Evolutionary conservation across 37 sponge, comb jelly and placozoan genomes (phyloP).

Genomic region (Diacarnus erythraeanus): DNA sequence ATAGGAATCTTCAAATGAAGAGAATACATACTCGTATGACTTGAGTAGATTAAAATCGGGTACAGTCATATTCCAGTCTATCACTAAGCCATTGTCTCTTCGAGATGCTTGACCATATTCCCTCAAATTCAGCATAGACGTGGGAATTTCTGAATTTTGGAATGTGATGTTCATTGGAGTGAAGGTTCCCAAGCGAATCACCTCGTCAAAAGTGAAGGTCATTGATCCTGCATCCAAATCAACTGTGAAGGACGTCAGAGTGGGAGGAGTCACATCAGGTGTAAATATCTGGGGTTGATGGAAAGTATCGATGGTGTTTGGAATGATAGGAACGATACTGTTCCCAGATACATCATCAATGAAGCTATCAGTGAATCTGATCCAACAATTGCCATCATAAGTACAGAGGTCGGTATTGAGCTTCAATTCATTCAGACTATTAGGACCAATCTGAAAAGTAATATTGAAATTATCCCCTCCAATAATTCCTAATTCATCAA

Average conservation of each 20-base stretch:
- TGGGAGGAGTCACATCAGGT: slow-evolving; percentile 69
- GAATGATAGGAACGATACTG: slow-evolving; percentile 44
- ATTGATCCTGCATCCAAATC: slow-evolving; percentile 71
- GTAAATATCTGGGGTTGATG: slow-evolving; percentile 37
- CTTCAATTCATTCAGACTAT: slow-evolving; percentile 75
- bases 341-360: slow-evolving; percentile 71
- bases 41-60: slow-evolving; percentile 74
- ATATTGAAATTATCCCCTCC: slow-evolving; percentile 48
- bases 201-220: slow-evolving; percentile 84
- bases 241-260: slow-evolving; percentile 44
- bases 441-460: slow-evolving; percentile 27
- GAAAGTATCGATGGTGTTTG: slow-evolving; percentile 40
- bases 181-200: slow-evolving; percentile 54
- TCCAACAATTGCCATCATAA: slow-evolving; percentile 67
- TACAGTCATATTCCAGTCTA: slow-evolving; percentile 51
- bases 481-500: slow-evolving; percentile 1
- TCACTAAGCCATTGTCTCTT: slow-evolving; percentile 50
- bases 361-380: slow-evolving; percentile 54
- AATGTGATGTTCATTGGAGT: slow-evolving; percentile 65
- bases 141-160: slow-evolving; percentile 41
- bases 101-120: slow-evolving; percentile 39
- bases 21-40: slow-evolving; percentile 45
- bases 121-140: slow-evolving; percentile 21
- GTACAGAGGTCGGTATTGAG: slow-evolving; percentile 74
- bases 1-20: slow-evolving; percentile 36